These are phyloP conservation scores for Megalops cyprinoides DNA, from an alignment of 2,797 vertebrate genomes.

Conservation along the genomic window DNA sequence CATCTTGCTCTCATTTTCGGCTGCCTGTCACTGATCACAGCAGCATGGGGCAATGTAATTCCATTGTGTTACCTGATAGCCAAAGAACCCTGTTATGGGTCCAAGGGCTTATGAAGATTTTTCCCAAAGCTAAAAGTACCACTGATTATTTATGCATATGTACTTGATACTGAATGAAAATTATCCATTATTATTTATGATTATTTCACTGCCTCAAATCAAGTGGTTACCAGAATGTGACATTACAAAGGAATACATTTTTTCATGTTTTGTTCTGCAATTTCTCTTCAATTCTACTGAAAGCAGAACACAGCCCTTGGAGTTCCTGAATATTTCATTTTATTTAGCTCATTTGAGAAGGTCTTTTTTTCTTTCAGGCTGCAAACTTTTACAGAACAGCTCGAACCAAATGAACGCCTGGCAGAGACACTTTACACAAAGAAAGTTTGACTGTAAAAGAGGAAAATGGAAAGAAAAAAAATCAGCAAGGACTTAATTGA, in stretches of 20 bases:
- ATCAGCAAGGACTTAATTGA: too few relatives aligned
- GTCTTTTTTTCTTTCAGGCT: background rate
- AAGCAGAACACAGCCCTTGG: too few relatives aligned
- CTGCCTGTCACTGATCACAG: too few relatives aligned
- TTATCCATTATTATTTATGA: too few relatives aligned
- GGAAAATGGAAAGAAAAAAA: too few relatives aligned
- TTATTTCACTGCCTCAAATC: too few relatives aligned
- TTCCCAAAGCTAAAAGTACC: slow-evolving; percentile 46
- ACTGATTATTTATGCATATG: slow-evolving; percentile 30
- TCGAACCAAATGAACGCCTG: slow-evolving; percentile 3
- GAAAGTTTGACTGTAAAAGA: background rate
- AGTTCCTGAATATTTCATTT: too few relatives aligned
- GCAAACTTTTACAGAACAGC: background rate
- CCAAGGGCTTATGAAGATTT: slow-evolving; percentile 70
- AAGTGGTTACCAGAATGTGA: too few relatives aligned
- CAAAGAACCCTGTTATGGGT: slow-evolving; percentile 91
- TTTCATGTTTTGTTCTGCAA: too few relatives aligned
- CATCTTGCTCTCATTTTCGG: background rate
- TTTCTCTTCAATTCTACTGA: too few relatives aligned
- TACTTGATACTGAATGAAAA: too few relatives aligned
- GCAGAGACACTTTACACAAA: background rate
- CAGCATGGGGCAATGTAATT: slow-evolving; percentile 81
- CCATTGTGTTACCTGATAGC: slow-evolving; percentile 90
- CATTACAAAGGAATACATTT: too few relatives aligned
- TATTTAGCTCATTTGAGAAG: background rate